Evolutionary conservation across 2,797 vertebrate species (phyloP).

Genomic region (Chelonia mydas): DNA sequence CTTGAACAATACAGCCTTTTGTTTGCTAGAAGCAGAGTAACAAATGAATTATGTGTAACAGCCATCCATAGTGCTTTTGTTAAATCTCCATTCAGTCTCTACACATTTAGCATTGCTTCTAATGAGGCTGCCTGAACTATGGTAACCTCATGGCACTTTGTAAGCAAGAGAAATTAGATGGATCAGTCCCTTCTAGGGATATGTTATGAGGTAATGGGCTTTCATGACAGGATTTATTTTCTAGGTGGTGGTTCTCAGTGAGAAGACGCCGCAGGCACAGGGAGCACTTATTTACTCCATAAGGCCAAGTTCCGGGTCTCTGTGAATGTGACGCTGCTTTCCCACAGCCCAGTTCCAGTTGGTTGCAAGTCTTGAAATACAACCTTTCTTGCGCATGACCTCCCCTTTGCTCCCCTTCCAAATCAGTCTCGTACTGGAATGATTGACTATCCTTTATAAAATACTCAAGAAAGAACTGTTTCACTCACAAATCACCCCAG

Average conservation of each 20-base stretch:
- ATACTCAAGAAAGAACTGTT: slow-evolving; percentile 58
- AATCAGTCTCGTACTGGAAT: slow-evolving; percentile 54
- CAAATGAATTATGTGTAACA: slow-evolving; percentile 70
- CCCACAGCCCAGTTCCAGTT: slow-evolving; percentile 68
- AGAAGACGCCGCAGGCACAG: slow-evolving; percentile 42
- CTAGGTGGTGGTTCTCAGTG: slow-evolving; percentile 41
- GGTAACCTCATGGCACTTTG: slow-evolving; percentile 83
- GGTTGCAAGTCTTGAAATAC: slow-evolving; percentile 41
- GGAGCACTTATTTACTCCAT: slow-evolving; percentile 33
- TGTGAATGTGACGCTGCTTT: slow-evolving; percentile 54
- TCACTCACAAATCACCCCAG: slow-evolving; percentile 39
- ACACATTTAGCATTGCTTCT: slow-evolving; percentile 67
- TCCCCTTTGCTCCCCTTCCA: slow-evolving; percentile 51
- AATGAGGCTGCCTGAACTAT: slow-evolving; percentile 80
- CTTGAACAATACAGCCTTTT: slow-evolving; percentile 74
- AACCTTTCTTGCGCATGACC: slow-evolving; percentile 52
- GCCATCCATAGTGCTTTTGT: slow-evolving; percentile 71
- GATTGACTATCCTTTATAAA: slow-evolving; percentile 71
- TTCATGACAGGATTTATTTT: slow-evolving; percentile 74
- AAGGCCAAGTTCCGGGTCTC: slow-evolving; percentile 55
- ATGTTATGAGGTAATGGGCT: slow-evolving; percentile 73
- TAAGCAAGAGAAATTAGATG: slow-evolving; percentile 74
- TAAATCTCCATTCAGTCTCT: slow-evolving; percentile 71
- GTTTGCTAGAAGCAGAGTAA: slow-evolving; percentile 50
- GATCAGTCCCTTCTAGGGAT: slow-evolving; percentile 70